Evolutionary conservation across 1,140 invertebrate species (phyloP).

Genomic region (Drosophila grimshawi): DNA sequence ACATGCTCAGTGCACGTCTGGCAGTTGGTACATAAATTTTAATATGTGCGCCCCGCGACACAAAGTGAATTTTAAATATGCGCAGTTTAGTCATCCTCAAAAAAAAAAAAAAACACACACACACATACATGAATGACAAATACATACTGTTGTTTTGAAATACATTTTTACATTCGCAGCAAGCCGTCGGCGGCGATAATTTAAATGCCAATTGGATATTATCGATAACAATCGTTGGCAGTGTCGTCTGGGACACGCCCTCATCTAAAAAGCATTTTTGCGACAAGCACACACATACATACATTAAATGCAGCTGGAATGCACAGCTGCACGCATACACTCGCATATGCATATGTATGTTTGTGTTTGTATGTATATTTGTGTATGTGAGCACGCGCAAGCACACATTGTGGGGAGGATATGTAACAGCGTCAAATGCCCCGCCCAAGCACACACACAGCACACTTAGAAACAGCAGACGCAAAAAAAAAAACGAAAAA

Average conservation of each 20-base stretch:
- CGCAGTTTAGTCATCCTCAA: slow-evolving; percentile 43
- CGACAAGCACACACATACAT: slow-evolving; percentile 10
- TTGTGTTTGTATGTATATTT: slow-evolving; percentile 14
- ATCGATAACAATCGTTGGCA: slow-evolving; percentile 35
- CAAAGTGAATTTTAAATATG: slow-evolving; percentile 65
- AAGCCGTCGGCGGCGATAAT: slow-evolving; percentile 27
- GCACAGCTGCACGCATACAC: slow-evolving; percentile 29
- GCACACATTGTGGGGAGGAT: slow-evolving; percentile 62
- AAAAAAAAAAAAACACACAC: not conserved
- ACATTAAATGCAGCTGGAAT: slow-evolving; percentile 21
- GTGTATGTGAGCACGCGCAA: slow-evolving; percentile 38
- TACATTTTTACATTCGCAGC: slow-evolving; percentile 4
- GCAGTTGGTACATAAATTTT: slow-evolving; percentile 41
- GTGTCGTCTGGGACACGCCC: slow-evolving; percentile 35
- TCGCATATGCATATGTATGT: slow-evolving; percentile 18
- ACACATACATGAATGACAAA: not conserved
- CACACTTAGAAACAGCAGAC: slow-evolving; percentile 38
- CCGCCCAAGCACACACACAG: slow-evolving; percentile 55
- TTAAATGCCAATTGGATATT: slow-evolving; percentile 37
- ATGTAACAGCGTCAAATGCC: slow-evolving; percentile 62
- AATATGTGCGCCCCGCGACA: slow-evolving; percentile 42
- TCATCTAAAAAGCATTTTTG: slow-evolving; percentile 32
- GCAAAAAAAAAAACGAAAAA: slow-evolving; percentile 38
- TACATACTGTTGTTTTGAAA: slow-evolving; percentile 26
- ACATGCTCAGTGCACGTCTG: slow-evolving; percentile 39